Percentiles rank a stretch among this genome's conserved stretches.
Conservation (phyloP, 2,797 vertebrate species). For the Toxotes lorentzi region DNA sequence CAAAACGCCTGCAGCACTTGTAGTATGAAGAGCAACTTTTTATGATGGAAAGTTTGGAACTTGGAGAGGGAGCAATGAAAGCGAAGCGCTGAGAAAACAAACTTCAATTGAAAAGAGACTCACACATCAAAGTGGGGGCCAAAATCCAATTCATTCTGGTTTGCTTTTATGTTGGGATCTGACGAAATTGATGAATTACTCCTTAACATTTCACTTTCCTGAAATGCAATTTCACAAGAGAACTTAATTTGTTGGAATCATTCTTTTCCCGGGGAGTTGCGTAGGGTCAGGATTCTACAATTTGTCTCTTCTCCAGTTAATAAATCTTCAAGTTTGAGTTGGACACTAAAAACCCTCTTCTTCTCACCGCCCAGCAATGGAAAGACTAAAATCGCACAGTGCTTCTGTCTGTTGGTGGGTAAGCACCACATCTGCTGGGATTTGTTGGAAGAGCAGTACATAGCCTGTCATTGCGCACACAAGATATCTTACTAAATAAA, state of each 20-base stretch:
- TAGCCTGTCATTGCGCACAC: not conserved
- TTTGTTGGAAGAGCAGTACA: not conserved
- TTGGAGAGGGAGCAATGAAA: not conserved
- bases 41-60: not conserved
- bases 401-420: not conserved
- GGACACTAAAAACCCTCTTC: not conserved
- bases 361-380: too few species aligned
- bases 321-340: not conserved
- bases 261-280: too few species aligned
- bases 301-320: not conserved
- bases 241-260: not conserved
- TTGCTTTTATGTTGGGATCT: conserved; percentile 6
- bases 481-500: not conserved
- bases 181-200: conserved; percentile 23
- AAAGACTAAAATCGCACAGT: not conserved
- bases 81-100: conserved; percentile 2
- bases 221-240: conserved; percentile 4
- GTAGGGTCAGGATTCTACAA: not conserved
- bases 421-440: not conserved
- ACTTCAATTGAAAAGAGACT: not conserved
- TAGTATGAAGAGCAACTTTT: not conserved
- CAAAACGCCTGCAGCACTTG: not conserved
- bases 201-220: conserved; percentile 4
- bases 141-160: not conserved
- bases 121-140: conserved; percentile 4